Conservation (phyloP, 1,140 invertebrate species). For the Cardiocondyla obscurior region DNA sequence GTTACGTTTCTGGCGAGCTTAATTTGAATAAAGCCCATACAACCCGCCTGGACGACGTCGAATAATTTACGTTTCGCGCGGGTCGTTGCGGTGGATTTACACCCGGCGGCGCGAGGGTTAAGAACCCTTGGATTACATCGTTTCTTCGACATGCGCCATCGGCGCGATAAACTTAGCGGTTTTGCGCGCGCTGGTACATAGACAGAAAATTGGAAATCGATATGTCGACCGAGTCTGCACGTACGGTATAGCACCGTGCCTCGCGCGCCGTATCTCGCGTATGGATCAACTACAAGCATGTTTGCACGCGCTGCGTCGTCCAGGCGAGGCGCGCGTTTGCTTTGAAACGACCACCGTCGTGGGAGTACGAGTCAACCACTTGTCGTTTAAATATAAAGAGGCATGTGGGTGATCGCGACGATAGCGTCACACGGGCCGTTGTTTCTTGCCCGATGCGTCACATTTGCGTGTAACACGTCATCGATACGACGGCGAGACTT, state of each 20-base stretch:
- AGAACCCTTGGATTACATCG: conserved; percentile 36
- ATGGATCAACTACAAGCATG: conserved; percentile 38
- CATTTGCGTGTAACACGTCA: conserved; percentile 2
- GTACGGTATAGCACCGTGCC: conserved; percentile 6
- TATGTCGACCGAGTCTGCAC: conserved; percentile 46
- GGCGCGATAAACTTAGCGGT: conserved; percentile 58
- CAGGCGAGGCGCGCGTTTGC: conserved; percentile 32
- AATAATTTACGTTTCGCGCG: conserved; percentile 37
- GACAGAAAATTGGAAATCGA: conserved; percentile 74
- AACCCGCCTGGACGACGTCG: not conserved
- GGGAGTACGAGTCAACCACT: not conserved
- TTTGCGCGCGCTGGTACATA: conserved; percentile 39
- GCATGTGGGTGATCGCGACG: not conserved
- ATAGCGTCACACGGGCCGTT: conserved; percentile 10
- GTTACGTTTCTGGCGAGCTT: conserved; percentile 12
- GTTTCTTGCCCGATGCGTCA: not conserved
- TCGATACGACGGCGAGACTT: not conserved
- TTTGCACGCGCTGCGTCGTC: conserved; percentile 47
- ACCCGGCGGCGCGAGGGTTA: conserved; percentile 6
- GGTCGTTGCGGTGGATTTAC: conserved; percentile 24
- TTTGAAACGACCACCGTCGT: conserved; percentile 40
- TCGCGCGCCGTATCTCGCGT: not conserved
- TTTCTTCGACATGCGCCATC: conserved; percentile 36
- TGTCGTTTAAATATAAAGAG: conserved; percentile 40
- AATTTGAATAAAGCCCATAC: conserved; percentile 24